phyloP scores from a whole-genome alignment of 2,113 vertebrate genomes.

The Amphiprion percula region DNA sequence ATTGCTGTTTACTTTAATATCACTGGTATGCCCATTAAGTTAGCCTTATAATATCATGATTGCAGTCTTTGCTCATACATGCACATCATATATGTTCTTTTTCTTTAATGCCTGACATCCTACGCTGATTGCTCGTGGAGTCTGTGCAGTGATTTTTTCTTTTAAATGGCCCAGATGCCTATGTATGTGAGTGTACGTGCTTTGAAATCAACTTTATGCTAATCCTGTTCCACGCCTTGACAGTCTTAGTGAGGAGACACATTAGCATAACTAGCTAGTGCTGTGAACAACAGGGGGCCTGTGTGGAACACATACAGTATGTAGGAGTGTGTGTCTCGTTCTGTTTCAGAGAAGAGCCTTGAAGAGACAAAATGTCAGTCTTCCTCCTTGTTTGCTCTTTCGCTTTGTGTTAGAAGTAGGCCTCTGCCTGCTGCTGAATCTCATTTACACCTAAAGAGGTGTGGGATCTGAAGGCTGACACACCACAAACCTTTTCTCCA shows the following conservation, averaged over 20 bases:
- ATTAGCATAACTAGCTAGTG: constrained; percentile 81
- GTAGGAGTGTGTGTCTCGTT: constrained; percentile 48
- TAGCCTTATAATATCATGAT: constrained; percentile 39
- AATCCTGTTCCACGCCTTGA: constrained; percentile 78
- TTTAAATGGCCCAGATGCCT: constrained; percentile 64
- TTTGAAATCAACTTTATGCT: constrained; percentile 81
- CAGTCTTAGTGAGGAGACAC: constrained; percentile 69
- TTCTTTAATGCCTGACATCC: constrained; percentile 42
- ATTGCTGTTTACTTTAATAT: constrained; percentile 38
- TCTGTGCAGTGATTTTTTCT: constrained; percentile 70
- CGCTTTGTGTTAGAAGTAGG: constrained; percentile 24
- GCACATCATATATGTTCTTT: constrained; percentile 46
- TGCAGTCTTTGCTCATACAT: constrained; percentile 40
- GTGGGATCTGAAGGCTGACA: constrained; percentile 37
- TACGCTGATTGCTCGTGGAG: constrained; percentile 60
- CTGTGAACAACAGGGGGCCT: constrained; percentile 69
- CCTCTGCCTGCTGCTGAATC: constrained; percentile 50
- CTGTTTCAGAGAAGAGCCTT: constrained; percentile 48
- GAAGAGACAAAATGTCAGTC: constrained; percentile 57
- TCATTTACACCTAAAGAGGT: constrained; percentile 77
- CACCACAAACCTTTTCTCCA: constrained; percentile 9
- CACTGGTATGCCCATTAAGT: constrained; percentile 45
- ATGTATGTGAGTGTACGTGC: constrained; percentile 40
- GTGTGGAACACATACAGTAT: constrained; percentile 41
- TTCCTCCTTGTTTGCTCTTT: constrained; percentile 60